Evolutionary conservation across 2,113 vertebrate species (phyloP), one percentile per base, ranked within the genome.

Genomic region (Scatophagus argus): DNA sequence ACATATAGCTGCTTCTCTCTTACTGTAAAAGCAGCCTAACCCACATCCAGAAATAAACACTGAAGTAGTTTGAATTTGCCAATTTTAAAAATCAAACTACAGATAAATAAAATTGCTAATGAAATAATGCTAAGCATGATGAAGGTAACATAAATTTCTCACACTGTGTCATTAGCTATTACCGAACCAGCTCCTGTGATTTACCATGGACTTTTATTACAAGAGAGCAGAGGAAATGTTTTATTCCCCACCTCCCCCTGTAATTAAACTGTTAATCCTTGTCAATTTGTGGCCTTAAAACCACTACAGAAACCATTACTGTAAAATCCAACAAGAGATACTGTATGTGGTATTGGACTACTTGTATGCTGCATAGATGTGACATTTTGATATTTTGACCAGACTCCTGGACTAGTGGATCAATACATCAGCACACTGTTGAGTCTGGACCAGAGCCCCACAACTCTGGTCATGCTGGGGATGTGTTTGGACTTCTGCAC

Each of bases 401-500:
- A 99, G 98, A 97, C 94, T 79, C 93, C 95, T 0, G 96, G 95
- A 17, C 92, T 99, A 84, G 96, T 96, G 47, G 96, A 96, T 69
- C 93, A 97, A 82, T 98, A 98, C 89, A 91, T 99, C 0, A 93
- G 93, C 29, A 95, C 96, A 21, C 92, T 98, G 79, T 87, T 99
- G 56, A 94, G 92, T 80, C 91, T 98, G 23, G 97, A 99, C 23
- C 96, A 96, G 83, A 97, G 84, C 92, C 94, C 96, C 29, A 94
- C 86, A 67, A 95, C 94, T 0, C 90, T 96, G 17, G 94, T 89
- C 25, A 93, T 98, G 95, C 89, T 99, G 70, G 97, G 96, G 3
- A 93, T 96, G 66, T 94, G 96, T 82, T 91, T 97, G 12, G 96
- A 97, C 81, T 98, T 97, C 90, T 99, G 97, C 89, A 91, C 95